A percentile compares a stretch with the other conserved stretches of the same genome.
Conservation (phyloP, 2,797 vertebrate species). For the Catharus ustulatus region DNA sequence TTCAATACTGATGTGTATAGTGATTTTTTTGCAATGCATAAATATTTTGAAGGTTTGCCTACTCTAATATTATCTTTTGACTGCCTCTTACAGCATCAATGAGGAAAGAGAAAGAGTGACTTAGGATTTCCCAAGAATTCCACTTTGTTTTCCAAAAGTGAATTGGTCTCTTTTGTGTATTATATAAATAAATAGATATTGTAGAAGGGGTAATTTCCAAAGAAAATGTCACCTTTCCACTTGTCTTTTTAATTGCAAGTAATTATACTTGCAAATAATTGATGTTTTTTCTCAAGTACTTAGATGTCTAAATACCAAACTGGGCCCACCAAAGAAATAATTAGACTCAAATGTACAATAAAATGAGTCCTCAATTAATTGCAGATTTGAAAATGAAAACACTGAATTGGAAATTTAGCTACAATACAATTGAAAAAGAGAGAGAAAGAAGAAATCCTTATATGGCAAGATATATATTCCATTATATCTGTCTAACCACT, state of each 20-base stretch:
- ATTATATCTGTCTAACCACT: slow-evolving; percentile 2
- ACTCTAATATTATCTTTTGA: neutral
- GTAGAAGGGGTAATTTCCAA: neutral
- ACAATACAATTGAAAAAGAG: neutral
- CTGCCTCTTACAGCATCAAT: neutral
- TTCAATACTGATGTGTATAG: neutral
- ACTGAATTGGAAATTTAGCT: neutral
- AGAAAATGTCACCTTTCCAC: neutral
- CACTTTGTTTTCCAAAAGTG: neutral
- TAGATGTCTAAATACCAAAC: neutral
- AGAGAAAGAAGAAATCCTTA: neutral
- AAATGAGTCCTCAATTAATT: neutral
- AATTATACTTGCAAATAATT: neutral
- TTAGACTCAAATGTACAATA: neutral
- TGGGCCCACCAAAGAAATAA: neutral
- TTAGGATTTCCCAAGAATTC: neutral
- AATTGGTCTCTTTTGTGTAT: neutral
- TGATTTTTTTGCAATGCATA: neutral
- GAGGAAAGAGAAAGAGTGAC: neutral
- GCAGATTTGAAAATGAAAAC: slow-evolving; percentile 6
- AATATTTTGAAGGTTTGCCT: neutral
- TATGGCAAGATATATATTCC: neutral
- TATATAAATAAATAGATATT: neutral
- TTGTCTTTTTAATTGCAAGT: neutral
- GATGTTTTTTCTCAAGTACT: neutral